Evolutionary conservation across 2,797 vertebrate genomes (phyloP).

Genomic region (Enteromius trimaculatus): DNA sequence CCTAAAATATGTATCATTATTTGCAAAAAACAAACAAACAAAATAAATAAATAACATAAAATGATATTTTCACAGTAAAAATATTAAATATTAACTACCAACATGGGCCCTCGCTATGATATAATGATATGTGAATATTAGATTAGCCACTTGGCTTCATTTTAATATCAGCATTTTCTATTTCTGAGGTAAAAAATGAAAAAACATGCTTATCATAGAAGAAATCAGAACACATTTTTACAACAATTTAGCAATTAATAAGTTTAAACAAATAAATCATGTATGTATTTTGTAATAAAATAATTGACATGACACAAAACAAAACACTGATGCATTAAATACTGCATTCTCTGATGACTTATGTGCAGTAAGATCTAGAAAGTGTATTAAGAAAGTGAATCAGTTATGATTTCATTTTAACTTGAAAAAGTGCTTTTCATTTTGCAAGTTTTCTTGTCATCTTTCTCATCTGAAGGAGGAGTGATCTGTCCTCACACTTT

Average conservation of each 20-base stretch:
- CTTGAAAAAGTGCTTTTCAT: background rate
- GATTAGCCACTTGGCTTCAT: background rate
- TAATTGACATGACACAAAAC: background rate
- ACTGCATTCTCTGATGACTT: background rate
- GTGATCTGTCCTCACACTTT: slow-evolving; percentile 35
- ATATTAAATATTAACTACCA: background rate
- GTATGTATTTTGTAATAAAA: background rate
- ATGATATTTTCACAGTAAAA: background rate
- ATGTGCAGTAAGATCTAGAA: background rate
- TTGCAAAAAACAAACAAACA: background rate
- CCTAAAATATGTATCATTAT: no score
- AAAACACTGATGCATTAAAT: background rate
- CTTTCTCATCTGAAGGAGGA: slow-evolving; percentile 15
- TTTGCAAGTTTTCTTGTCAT: slow-evolving; percentile 30
- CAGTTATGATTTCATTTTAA: background rate
- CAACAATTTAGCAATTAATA: background rate
- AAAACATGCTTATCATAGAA: background rate
- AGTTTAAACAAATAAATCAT: background rate
- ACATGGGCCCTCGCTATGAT: background rate
- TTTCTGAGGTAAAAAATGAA: background rate
- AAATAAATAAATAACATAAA: background rate
- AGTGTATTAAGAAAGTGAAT: background rate
- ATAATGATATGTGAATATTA: background rate
- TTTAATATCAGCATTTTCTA: background rate
- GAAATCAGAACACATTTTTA: background rate